Conservation (phyloP, 2,888 invertebrate genomes). For the Allacma fusca region DNA sequence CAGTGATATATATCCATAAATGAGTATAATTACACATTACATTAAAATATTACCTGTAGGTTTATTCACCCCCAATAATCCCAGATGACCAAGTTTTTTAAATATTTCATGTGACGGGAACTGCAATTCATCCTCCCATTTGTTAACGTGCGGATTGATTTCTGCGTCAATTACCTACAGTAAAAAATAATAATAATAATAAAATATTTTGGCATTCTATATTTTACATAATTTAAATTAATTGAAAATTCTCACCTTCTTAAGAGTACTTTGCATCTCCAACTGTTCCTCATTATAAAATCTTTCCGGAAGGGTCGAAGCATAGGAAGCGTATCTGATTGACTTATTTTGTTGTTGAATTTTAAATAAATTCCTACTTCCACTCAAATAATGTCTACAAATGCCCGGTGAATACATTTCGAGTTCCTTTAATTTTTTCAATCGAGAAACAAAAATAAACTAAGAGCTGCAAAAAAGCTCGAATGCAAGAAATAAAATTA, state of each 20-base stretch:
- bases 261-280: slow-evolving; percentile 56
- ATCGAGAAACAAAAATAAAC: too few species aligned
- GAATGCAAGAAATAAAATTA: too few species aligned
- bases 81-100: slow-evolving; percentile 67
- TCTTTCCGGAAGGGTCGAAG: slow-evolving; percentile 49
- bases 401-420: too few species aligned
- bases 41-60: slow-evolving; percentile 65
- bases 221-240: background rate
- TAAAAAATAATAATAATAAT: too few species aligned
- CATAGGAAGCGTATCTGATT: background rate
- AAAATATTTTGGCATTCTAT: too few species aligned
- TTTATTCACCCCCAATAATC: slow-evolving; percentile 68
- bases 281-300: slow-evolving; percentile 60
- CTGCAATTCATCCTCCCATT: slow-evolving; percentile 67
- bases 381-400: too few species aligned
- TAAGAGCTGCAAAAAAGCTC: too few species aligned
- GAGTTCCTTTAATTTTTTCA: too few species aligned
- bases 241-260: slow-evolving; percentile 48
- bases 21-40: background rate
- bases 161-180: slow-evolving; percentile 67
- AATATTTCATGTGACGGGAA: slow-evolving; percentile 69
- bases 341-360: background rate
- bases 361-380: background rate
- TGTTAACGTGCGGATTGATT: slow-evolving; percentile 68
- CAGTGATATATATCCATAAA: too few species aligned